Evolutionary conservation across 2,113 vertebrate species (phyloP), one percentile per base, ranked within the genome.

Genomic region (Promerops cafer): DNA sequence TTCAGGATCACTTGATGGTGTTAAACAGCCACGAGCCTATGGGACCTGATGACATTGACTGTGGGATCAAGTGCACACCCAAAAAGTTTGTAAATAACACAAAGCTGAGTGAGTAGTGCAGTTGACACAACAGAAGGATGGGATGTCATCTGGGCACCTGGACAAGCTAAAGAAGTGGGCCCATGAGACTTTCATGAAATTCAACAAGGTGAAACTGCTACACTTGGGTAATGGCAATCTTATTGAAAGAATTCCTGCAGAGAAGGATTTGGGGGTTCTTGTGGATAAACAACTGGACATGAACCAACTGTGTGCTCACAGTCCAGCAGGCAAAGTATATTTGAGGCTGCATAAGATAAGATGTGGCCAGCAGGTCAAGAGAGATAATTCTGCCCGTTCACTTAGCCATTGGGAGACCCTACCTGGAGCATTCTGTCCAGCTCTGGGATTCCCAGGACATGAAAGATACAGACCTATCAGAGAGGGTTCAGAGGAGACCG

Each of bases 1-100:
- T 71, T 42, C 17, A 31, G 50, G 42, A 37, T 37, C 20, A 56
- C 35, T 19, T 56, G n/a, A 64, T 31, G 37, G 2, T 10, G 9
- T 42, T 49, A 26, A 80, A 49, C 8, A 71, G 21, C 11, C 9
- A 35, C 9, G 31, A 49, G 14, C 18, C 35, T 50, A 18, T 22
- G 30, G 9, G 42, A 64, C 14, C 26, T 35, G 14, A 9, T 22
- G 39, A 61, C 20, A n/a, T 0, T 16, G 18, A 45, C 1, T 0
- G 16, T 39, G 28, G 45, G 19, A 47, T 24, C 9, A 24, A 54
- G 23, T 20, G n/a, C 12, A 33, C 10, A 19, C 2, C n/a, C 28
- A 54, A n/a, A 15, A 78, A 39, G 16, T 63, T 47, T 63, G 19
- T 28, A 87, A 45, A 47, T 6, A 20, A 30, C 6, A 2, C n/a